Base-by-base conservation (phyloP, 2,113 vertebrate genomes). In the Sigmodon hispidus region DNA sequence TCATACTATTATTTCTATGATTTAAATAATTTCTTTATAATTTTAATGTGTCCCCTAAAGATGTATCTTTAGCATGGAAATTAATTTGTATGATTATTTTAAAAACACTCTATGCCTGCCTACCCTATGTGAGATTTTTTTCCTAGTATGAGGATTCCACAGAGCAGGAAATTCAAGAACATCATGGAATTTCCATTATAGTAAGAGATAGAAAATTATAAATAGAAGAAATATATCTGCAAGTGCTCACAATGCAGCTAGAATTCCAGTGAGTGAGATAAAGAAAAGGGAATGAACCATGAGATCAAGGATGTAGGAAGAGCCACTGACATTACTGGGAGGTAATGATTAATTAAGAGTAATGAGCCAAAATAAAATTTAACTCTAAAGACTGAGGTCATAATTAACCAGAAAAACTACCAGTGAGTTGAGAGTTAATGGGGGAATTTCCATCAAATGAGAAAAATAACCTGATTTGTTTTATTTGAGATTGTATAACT, bases 1-100 rank as follows among this genome's bases (percentile, higher is more conserved):
- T 40, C 40, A 26, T 3, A 81, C 55, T 59, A 59, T 7, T 59
- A 81, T 83, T 61, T 61, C n/a, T 83, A 83, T 43, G 22, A 55
- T n/a, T 94, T 89, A 93, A 69, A 91, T 79, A 93, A 48, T 65
- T 77, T 21, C 89, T 96, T 93, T 63, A 59, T 52, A 61, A 2
- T 75, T 40, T 92, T 73, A 72, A 57, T 50, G 70, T 4, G 22
- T 7, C 31, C 36, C 73, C 75, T 57, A 91, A 92, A 67, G 10
- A 50, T 85, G 52, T 92, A 84, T 83, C 84, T 55, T 55, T 31
- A 87, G 86, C 48, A n/a, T 11, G 4, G 81, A 72, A 86, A 61
- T 59, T 26, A 63, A 65, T 75, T 69, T 48, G 24, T 36, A n/a
- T 83, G 31, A 61, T 92, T 72, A 57, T 50, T 93, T 9, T 34